phyloP scores from a whole-genome alignment of 1,140 invertebrate genomes.

The Platorchestia sp. region DNA sequence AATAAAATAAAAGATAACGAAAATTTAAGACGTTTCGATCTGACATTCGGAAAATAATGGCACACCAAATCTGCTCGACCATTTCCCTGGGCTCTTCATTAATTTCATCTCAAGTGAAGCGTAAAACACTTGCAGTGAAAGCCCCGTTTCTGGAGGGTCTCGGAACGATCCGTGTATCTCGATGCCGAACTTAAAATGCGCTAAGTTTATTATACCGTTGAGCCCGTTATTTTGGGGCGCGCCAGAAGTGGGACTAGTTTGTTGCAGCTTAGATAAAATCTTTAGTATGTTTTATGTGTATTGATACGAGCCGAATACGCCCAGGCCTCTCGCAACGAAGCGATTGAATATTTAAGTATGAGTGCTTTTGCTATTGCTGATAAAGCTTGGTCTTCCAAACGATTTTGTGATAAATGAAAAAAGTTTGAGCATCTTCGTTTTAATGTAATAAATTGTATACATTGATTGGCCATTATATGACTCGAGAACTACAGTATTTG shows the following conservation, averaged over 20 bases:
- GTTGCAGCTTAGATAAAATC: background rate
- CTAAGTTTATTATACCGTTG: background rate
- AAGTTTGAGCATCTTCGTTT: background rate
- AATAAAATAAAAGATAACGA: background rate
- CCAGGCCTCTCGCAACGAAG: background rate
- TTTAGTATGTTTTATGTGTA: background rate
- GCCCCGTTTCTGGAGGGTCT: background rate
- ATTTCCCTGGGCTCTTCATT: background rate
- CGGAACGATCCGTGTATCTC: background rate
- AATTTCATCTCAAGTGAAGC: background rate
- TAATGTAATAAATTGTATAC: background rate
- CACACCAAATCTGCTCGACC: background rate
- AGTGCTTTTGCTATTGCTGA: background rate
- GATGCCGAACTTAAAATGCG: background rate
- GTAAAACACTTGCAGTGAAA: background rate
- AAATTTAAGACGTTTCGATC: constrained; percentile 9
- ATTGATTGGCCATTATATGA: background rate
- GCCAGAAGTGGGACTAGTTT: background rate
- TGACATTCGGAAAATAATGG: background rate
- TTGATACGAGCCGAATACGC: background rate
- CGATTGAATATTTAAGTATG: background rate
- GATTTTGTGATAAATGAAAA: background rate
- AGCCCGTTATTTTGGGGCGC: background rate
- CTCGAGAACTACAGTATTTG: background rate
- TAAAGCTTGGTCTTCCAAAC: background rate